Conservation (phyloP, 2,797 vertebrate genomes). For the Gymnocypris eckloni region DNA sequence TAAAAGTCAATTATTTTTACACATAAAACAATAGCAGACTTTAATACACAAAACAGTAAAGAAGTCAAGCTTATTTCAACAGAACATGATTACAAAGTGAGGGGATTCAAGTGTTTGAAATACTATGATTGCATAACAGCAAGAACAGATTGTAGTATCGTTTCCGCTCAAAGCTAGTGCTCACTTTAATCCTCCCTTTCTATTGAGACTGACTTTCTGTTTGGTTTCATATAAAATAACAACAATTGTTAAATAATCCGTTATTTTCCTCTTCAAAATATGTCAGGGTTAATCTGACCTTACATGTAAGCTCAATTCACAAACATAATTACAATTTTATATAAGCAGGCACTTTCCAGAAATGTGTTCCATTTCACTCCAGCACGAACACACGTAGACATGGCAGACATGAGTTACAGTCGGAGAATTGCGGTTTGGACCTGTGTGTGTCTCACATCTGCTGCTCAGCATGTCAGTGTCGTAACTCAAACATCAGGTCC, state of each 20-base stretch:
- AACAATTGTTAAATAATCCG: neutral
- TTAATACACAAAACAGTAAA: neutral
- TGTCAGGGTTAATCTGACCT: neutral
- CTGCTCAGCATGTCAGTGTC: conserved; percentile 38
- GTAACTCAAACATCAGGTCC: conserved; percentile 28
- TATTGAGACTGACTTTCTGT: neutral
- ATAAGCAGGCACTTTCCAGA: neutral
- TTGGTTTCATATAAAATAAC: neutral
- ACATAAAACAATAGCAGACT: neutral
- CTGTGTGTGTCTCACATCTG: conserved; percentile 10
- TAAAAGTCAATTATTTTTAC: neutral
- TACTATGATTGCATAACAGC: conserved; percentile 25
- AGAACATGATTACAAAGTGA: neutral
- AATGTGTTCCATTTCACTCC: neutral
- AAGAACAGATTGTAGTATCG: conserved; percentile 1
- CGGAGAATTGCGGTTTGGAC: conserved; percentile 18
- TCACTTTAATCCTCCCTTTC: neutral
- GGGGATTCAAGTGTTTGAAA: neutral
- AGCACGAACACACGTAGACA: neutral
- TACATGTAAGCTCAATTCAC: neutral
- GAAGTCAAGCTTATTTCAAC: neutral
- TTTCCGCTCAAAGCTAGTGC: neutral
- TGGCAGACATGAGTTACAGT: conserved; percentile 4
- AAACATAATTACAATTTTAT: neutral
- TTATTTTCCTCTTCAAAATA: neutral